Base-by-base conservation (phyloP, 2,888 invertebrate genomes). In the Strigamia maritima region DNA sequence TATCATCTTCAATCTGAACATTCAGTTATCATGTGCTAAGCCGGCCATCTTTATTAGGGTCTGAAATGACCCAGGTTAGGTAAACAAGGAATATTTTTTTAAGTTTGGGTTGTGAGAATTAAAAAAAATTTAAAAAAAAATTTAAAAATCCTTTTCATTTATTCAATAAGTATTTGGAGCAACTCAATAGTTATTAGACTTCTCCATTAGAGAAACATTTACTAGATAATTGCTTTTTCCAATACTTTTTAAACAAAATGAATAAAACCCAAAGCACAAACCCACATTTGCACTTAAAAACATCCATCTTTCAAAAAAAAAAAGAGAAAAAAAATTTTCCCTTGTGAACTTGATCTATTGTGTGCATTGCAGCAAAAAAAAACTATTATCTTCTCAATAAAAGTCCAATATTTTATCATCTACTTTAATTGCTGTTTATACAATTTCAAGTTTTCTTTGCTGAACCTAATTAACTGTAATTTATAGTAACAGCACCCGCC, bases 141-240 rank as follows among this genome's bases (percentile, higher is more conserved):
- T 14, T 44, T 44, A 16, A n/a, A 14, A 2, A 14, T 44, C 14
- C 12, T 54, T 54, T 54, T 54, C 19, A 16, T 22, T n/a, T 49
- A n/a, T 49, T 49, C 49, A 2, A 49, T 16, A 1, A 1, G 40
- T 44, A 44, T n/a, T 19, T 22, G 19, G 54, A 35, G 10, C 35
- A 35, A 35, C 35, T 54, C 54, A 54, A 54, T 54, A 54, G 19
- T 54, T 54, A 54, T 54, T 54, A 54, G 54, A 19, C 54, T 54
- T 54, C 54, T 54, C 54, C 54, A 54, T 54, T 54, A 54, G 54
- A 54, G 54, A 54, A 54, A 54, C 54, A 54, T 54, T 54, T 54
- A 54, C 54, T 54, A 54, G 54, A 54, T 54, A 54, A 54, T 54
- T 54, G 54, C 54, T 54, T 54, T 54, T 54, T n/a, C 54, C 54